Conservation (phyloP, 2,797 vertebrate genomes). For the Oophaga sylvatica region DNA sequence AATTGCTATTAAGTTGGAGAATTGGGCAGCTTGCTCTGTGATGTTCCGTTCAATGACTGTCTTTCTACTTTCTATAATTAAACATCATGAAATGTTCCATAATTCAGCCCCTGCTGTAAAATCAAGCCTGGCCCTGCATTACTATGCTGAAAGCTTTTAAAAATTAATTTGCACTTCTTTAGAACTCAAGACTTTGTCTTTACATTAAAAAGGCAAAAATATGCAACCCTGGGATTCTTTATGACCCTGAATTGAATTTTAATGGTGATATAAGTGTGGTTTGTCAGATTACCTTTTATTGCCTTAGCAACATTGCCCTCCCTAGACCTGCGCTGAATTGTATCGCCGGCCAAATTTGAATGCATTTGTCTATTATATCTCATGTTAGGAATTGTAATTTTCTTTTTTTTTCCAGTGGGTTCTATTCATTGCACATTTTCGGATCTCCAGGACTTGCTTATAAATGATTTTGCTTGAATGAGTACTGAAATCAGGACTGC, state of each 20-base stretch:
- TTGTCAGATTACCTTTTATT: constrained; percentile 50
- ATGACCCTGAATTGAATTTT: constrained; percentile 57
- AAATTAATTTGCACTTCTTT: constrained; percentile 59
- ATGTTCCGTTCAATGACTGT: constrained; percentile 58
- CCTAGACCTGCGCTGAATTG: constrained; percentile 50
- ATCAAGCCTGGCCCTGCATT: constrained; percentile 50
- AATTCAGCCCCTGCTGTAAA: constrained; percentile 47
- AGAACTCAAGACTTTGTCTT: constrained; percentile 48
- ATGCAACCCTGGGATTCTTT: constrained; percentile 38
- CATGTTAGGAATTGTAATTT: constrained; percentile 23
- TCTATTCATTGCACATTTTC: constrained; percentile 46
- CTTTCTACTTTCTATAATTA: constrained; percentile 61
- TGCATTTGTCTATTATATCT: constrained; percentile 42
- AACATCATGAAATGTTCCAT: constrained; percentile 59
- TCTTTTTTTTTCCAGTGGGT: constrained; percentile 28
- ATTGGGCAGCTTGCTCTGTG: constrained; percentile 45
- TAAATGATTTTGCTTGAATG: constrained; percentile 8
- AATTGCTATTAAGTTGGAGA: constrained; percentile 41
- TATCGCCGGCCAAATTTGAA: constrained; percentile 50
- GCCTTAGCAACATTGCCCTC: constrained; percentile 46
- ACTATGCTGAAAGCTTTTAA: constrained; percentile 55
- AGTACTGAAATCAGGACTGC: constrained; percentile 21
- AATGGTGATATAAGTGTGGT: constrained; percentile 49
- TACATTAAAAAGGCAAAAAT: constrained; percentile 47
- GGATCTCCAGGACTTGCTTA: background rate